These are phyloP conservation scores for Gouania willdenowi DNA, from an alignment of 2,797 vertebrate genomes.

Conservation along the genomic window DNA sequence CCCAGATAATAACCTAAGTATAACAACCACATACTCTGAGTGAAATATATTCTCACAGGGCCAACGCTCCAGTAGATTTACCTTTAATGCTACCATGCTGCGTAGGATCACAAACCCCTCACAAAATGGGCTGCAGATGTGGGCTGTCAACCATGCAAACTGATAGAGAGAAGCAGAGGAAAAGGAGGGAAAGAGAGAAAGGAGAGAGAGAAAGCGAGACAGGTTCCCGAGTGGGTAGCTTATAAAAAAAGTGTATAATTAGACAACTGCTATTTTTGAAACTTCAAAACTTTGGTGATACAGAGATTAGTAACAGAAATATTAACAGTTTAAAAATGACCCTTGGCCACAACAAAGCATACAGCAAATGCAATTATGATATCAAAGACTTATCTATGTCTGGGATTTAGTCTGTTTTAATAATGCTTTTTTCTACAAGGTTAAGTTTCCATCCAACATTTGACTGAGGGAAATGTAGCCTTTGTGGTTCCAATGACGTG, in stretches of 20 bases:
- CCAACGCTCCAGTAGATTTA: constrained; percentile 56
- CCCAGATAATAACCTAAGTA: constrained; percentile 32
- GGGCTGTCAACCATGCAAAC: constrained; percentile 44
- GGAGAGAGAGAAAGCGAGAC: background rate
- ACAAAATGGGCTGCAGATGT: constrained; percentile 73
- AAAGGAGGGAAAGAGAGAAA: constrained; percentile 1
- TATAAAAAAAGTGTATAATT: constrained; percentile 36
- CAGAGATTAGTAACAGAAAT: background rate
- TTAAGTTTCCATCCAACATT: constrained; percentile 25
- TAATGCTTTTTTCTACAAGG: constrained; percentile 3
- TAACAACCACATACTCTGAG: constrained; percentile 4
- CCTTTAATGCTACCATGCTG: constrained; percentile 70
- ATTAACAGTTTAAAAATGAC: constrained; percentile 31
- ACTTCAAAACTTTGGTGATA: constrained; percentile 21
- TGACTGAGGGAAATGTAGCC: constrained; percentile 2
- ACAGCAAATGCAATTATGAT: constrained; percentile 16
- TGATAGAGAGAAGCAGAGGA: constrained; percentile 23
- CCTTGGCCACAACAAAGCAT: background rate
- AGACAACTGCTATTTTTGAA: constrained; percentile 29
- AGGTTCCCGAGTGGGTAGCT: constrained; percentile 35
- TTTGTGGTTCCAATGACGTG: constrained; percentile 11
- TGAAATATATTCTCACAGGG: constrained; percentile 30
- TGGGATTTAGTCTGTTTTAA: constrained; percentile 10
- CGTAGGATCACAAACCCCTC: constrained; percentile 48
- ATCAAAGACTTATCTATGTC: constrained; percentile 12